Conservation (phyloP, 2,797 vertebrate genomes). For the Apodemus agrarius region DNA sequence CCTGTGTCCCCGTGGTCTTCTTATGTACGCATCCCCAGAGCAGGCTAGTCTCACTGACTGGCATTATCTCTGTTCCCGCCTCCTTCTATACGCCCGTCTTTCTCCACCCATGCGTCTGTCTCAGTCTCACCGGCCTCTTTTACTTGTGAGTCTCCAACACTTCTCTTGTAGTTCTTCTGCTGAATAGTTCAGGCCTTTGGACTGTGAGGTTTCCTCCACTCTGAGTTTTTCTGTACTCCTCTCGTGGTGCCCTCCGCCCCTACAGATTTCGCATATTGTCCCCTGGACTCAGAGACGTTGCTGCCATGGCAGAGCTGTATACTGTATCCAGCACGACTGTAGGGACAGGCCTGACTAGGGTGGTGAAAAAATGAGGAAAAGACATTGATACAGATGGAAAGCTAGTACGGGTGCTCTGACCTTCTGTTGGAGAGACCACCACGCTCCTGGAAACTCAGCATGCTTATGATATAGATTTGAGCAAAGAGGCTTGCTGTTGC, state of each 20-base stretch:
- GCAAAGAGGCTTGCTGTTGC: neutral
- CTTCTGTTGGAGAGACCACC: neutral
- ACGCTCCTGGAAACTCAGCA: neutral
- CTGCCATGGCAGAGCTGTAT: neutral
- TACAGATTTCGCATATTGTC: neutral
- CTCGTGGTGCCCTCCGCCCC: rapidly evolving
- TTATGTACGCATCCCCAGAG: neutral
- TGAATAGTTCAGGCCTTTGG: neutral
- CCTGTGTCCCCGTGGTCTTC: neutral
- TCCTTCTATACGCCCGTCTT: rapidly evolving
- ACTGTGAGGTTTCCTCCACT: neutral
- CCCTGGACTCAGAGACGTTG: too few relatives aligned
- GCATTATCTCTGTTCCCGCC: neutral
- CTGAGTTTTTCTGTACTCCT: neutral
- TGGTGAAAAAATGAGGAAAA: neutral
- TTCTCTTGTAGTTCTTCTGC: neutral
- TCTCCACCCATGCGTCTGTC: neutral
- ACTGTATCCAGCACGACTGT: neutral
- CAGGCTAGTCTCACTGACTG: neutral
- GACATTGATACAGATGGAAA: neutral
- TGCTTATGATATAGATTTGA: neutral
- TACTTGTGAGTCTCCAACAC: neutral
- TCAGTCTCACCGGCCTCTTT: neutral
- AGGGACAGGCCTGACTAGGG: neutral
- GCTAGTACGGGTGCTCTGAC: neutral